These are phyloP conservation scores for Styela clava DNA, from an alignment of 23 tunicate genomes.

Conservation along the genomic window DNA sequence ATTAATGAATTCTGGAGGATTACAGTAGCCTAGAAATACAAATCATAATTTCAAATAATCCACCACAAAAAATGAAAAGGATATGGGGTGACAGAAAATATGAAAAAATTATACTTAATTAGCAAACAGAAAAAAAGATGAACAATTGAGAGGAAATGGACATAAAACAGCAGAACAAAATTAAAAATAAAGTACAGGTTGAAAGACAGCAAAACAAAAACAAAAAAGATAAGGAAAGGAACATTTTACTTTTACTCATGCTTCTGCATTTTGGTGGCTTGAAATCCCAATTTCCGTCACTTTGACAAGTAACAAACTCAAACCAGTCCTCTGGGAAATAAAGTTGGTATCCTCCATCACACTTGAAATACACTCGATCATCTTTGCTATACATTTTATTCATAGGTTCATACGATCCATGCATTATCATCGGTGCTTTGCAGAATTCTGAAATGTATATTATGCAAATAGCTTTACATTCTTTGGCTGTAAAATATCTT, in stretches of 20 bases:
- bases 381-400: constrained; percentile 3
- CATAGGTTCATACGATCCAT: constrained; percentile 1
- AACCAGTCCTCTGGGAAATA: background rate
- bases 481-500: too few species aligned
- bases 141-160: too few species aligned
- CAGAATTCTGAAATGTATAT: background rate
- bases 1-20: constrained; percentile 4
- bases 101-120: too few species aligned
- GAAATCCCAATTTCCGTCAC: constrained; percentile 13
- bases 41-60: background rate
- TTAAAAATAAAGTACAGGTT: background rate
- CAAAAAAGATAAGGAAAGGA: background rate
- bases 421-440: constrained; percentile 5
- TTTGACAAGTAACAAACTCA: constrained; percentile 16
- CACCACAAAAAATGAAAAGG: too few species aligned
- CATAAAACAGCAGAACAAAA: background rate
- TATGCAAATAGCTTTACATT: too few species aligned
- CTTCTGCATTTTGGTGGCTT: constrained; percentile 9
- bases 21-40: constrained; percentile 6
- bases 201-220: too few species aligned
- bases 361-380: constrained; percentile 2
- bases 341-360: background rate
- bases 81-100: too few species aligned
- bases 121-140: too few species aligned
- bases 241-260: background rate